Conservation (phyloP, 2,113 vertebrate species). For the Callipepla squamata region DNA sequence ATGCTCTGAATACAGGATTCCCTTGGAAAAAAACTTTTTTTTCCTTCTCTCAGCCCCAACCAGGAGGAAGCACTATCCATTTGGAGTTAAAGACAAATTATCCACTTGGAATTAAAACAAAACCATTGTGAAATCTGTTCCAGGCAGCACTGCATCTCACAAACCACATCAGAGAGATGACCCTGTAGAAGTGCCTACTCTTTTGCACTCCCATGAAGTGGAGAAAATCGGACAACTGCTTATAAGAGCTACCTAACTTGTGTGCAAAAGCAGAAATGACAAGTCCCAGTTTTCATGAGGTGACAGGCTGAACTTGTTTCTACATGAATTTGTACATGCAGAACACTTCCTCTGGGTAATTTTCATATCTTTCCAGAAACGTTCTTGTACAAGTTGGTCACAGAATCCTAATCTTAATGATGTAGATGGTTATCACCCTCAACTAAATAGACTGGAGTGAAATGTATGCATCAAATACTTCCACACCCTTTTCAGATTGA, state of each 20-base stretch:
- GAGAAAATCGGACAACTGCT: neutral
- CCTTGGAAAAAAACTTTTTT: neutral
- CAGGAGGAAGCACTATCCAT: neutral
- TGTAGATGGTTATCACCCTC: neutral
- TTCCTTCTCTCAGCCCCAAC: accelerated
- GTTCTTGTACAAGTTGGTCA: neutral
- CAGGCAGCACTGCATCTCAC: neutral
- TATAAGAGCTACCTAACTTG: neutral
- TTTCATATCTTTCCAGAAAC: neutral
- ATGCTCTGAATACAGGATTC: neutral
- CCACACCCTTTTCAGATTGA: neutral
- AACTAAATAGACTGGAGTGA: neutral
- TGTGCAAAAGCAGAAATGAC: neutral
- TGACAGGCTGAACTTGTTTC: neutral
- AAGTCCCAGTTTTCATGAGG: neutral
- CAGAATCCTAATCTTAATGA: neutral
- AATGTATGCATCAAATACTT: neutral
- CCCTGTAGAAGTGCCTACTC: accelerated
- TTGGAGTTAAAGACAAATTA: neutral
- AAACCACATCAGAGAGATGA: accelerated
- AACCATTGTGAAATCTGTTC: neutral
- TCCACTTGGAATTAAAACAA: neutral
- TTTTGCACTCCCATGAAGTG: neutral
- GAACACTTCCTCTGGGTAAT: neutral
- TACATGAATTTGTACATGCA: neutral